Percentiles rank a stretch among this genome's conserved stretches.
phyloP scores from a whole-genome alignment of 2,113 vertebrate genomes.

The Aegithalos caudatus region DNA sequence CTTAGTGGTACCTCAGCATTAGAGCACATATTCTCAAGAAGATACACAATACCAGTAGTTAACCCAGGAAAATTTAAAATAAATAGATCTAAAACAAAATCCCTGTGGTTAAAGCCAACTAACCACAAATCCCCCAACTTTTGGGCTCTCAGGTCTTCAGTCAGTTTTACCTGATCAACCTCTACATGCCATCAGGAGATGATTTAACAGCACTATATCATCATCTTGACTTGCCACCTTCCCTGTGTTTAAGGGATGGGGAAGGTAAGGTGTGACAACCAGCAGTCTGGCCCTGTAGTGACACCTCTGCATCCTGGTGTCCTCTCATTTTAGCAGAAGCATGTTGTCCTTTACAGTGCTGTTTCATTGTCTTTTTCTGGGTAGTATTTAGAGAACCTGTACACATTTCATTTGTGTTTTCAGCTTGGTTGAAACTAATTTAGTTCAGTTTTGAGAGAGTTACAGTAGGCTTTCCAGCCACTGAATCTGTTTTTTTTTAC shows the following conservation, averaged over 20 bases:
- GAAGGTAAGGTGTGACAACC: not conserved
- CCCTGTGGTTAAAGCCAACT: not conserved
- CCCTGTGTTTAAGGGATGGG: fast-evolving
- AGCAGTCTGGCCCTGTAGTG: not conserved
- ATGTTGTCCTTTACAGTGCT: not conserved
- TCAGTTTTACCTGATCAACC: not conserved
- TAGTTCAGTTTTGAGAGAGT: not conserved
- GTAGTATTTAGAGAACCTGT: not conserved
- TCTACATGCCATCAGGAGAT: not conserved
- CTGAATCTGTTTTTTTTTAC: not conserved
- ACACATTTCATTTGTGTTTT: not conserved
- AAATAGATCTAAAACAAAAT: not conserved
- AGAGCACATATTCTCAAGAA: not conserved
- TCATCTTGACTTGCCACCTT: not conserved
- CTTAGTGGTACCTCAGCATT: not conserved
- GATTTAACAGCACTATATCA: not conserved
- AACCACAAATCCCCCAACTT: not conserved
- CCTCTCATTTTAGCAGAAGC: not conserved
- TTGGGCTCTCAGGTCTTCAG: not conserved
- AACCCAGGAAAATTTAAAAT: not conserved
- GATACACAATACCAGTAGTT: not conserved
- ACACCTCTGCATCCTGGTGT: not conserved
- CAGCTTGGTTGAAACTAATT: not conserved
- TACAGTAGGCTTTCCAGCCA: not conserved
- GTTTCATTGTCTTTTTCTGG: not conserved